Conservation (phyloP, 1,140 invertebrate species). For the Polypedilum vanderplanki region DNA sequence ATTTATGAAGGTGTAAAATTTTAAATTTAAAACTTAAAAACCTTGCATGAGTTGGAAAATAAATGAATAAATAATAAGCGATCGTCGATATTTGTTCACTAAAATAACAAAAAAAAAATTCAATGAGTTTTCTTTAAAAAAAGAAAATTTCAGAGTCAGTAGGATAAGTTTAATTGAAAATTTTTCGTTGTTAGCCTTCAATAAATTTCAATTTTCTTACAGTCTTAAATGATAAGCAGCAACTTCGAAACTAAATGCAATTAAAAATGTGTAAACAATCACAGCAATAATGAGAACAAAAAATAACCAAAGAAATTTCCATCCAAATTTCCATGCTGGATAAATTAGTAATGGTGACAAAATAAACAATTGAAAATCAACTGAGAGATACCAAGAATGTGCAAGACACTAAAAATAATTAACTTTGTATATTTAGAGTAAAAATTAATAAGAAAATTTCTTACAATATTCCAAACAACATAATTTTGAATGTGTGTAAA, state of each 20-base stretch:
- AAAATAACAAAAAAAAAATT: background rate
- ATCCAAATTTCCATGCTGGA: constrained; percentile 31
- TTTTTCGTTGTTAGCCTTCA: too few relatives aligned
- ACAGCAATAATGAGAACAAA: background rate
- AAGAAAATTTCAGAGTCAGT: background rate
- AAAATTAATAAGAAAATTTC: too few relatives aligned
- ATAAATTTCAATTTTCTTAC: too few relatives aligned
- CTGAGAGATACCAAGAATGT: constrained; percentile 51
- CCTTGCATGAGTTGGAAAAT: constrained; percentile 12
- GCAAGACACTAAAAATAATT: constrained; percentile 47
- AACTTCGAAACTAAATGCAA: too few relatives aligned
- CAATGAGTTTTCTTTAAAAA: background rate
- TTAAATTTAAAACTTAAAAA: background rate
- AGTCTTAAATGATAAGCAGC: too few relatives aligned
- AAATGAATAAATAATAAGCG: background rate
- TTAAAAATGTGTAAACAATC: background rate
- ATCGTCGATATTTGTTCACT: background rate
- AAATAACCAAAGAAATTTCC: background rate
- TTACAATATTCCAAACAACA: too few relatives aligned
- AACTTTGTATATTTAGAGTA: too few relatives aligned
- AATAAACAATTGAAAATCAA: constrained; percentile 50
- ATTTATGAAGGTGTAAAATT: too few relatives aligned
- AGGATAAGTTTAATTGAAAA: too few relatives aligned
- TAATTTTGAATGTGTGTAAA: too few relatives aligned
- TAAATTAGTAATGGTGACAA: constrained; percentile 46